Evolutionary conservation across 1,140 invertebrate genomes (phyloP).

Genomic region (Neoseiulus cucumeris): DNA sequence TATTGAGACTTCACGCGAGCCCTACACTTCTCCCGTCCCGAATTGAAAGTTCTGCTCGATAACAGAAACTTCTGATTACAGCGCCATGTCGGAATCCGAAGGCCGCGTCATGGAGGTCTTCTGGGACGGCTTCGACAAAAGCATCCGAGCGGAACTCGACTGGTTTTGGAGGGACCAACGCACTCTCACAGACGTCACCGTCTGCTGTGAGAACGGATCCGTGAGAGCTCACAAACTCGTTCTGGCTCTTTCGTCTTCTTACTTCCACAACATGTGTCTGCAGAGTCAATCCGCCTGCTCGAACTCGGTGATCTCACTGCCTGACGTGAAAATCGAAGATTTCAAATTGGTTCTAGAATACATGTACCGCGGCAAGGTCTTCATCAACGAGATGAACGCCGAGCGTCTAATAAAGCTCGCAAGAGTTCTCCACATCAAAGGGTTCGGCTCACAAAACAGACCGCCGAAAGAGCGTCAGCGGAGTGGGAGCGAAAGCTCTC

Average conservation of each 20-base stretch:
- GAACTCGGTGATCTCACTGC: slow-evolving; percentile 8
- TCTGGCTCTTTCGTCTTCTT: not conserved
- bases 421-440: not conserved
- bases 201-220: not conserved
- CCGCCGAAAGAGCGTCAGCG: not conserved
- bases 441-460: not conserved
- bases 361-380: not conserved
- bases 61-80: too few relatives aligned
- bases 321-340: not conserved
- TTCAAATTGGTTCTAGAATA: slow-evolving; percentile 6
- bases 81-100: not conserved
- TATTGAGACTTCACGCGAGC: too few relatives aligned
- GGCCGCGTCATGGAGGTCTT: not conserved
- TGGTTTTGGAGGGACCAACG: slow-evolving; percentile 5
- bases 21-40: too few relatives aligned
- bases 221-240: slow-evolving; percentile 4
- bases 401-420: not conserved
- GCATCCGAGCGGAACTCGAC: not conserved
- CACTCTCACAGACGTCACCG: not conserved
- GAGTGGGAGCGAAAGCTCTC: not conserved
- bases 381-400: not conserved
- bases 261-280: slow-evolving; percentile 5
- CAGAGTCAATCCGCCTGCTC: not conserved
- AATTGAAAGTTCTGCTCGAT: too few relatives aligned
- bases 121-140: slow-evolving; percentile 8